Percentiles rank a stretch among this genome's conserved stretches.
phyloP scores from a whole-genome alignment of 2,113 vertebrate genomes.

The Chauna torquata region DNA sequence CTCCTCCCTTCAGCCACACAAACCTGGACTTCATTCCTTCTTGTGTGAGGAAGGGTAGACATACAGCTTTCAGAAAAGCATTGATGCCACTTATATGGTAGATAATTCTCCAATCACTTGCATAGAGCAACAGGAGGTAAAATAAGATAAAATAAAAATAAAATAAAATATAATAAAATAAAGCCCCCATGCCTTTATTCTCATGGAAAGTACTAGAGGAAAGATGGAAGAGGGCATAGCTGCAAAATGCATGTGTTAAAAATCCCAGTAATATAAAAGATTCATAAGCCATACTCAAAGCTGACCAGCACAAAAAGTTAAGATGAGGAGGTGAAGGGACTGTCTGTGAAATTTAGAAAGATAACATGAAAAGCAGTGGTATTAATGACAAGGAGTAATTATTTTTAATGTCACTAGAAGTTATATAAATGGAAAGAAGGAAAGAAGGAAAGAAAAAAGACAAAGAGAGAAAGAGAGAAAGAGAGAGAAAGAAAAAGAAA shows the following conservation, averaged over 20 bases:
- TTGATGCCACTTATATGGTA: neutral
- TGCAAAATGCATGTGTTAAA: neutral
- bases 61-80: neutral
- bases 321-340: neutral
- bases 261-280: neutral
- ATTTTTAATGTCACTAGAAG: neutral
- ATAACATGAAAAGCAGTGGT: neutral
- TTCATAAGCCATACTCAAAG: neutral
- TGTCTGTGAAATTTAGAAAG: neutral
- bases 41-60: neutral
- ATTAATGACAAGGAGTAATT: neutral
- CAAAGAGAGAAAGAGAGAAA: too few relatives aligned
- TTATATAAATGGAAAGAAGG: neutral
- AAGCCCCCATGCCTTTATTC: neutral
- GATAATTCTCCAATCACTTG: neutral
- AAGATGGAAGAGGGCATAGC: neutral
- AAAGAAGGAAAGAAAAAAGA: neutral
- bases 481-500: neutral
- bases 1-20: neutral
- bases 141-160: too few relatives aligned
- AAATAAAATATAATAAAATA: too few relatives aligned
- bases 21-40: neutral
- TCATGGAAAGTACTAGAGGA: neutral
- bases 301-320: neutral
- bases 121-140: neutral